Percentiles rank a stretch among this genome's conserved stretches.
These are phyloP conservation scores for Pollenia labialis DNA, from an alignment of 2,888 invertebrate genomes.

Conservation along the genomic window DNA sequence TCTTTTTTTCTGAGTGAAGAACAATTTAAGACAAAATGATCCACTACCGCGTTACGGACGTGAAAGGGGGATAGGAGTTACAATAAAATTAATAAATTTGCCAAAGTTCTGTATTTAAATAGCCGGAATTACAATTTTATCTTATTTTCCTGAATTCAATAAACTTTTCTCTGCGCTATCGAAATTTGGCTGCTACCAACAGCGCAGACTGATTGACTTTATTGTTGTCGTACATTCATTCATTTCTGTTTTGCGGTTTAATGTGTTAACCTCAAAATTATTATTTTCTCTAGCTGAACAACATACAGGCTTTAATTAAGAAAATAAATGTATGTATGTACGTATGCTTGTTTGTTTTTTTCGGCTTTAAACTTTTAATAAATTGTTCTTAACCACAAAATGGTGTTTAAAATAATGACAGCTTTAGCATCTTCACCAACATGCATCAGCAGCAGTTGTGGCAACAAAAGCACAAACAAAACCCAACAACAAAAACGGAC, in stretches of 20 bases:
- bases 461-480: slow-evolving; percentile 6
- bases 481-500: slow-evolving; percentile 21
- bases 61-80: too few relatives aligned
- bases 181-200: neutral
- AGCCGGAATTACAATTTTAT: too few relatives aligned
- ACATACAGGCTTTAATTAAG: slow-evolving; percentile 49
- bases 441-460: slow-evolving; percentile 11
- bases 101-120: too few relatives aligned
- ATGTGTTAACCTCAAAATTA: slow-evolving; percentile 52
- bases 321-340: slow-evolving; percentile 26
- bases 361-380: slow-evolving; percentile 60
- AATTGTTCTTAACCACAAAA: slow-evolving; percentile 66
- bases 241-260: slow-evolving; percentile 44
- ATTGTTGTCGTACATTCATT: slow-evolving; percentile 17
- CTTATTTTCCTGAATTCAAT: too few relatives aligned
- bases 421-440: slow-evolving; percentile 38
- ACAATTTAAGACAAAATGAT: too few relatives aligned
- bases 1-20: too few relatives aligned
- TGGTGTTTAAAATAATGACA: slow-evolving; percentile 52
- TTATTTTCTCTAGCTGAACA: slow-evolving; percentile 37
- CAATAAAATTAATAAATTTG: too few relatives aligned
- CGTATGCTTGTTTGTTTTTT: slow-evolving; percentile 11
- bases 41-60: too few relatives aligned
- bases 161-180: neutral
- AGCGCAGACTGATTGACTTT: slow-evolving; percentile 35